Evolutionary conservation across 2,113 vertebrate species (phyloP), one percentile per base, ranked within the genome.

Genomic region (Piaya cayana): DNA sequence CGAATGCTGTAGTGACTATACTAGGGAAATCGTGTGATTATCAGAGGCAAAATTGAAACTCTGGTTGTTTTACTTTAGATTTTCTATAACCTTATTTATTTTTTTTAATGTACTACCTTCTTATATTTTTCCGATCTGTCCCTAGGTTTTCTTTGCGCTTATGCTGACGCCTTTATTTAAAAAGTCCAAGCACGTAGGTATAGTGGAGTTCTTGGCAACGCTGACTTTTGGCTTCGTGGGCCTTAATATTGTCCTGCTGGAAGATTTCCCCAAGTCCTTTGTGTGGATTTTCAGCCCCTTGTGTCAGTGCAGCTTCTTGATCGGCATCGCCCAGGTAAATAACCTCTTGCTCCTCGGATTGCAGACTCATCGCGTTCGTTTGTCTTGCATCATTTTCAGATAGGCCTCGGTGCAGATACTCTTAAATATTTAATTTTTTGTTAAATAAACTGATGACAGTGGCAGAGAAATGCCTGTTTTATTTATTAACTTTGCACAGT

Each of bases 161-260:
- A 98, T 99, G 99, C 95, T 99, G 97, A 99, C 99, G 0, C 99
- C 99, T 25, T 96, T 99, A 21, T 99, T 99, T 86, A 99, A 99
- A 97, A 99, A 99, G 96, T 99, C 99, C 4, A 99, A 99, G 94
- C 98, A 99, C 11, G 99, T 99, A 86, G 99, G 99, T 86, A 99
- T 99, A 2, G 98, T 99, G 97, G 99, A 99, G 92, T 99, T 99
- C 95, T 97, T 99, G 98, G 97, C 98, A 9, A 99, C 99, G 0
- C 96, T 99, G 96, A 97, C 98, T 22, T 99, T 99, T 55, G 99
- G 99, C 49, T 99, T 99, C 81, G 92, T 99, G 91, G 99, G 99
- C 3, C 98, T 99, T 52, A 98, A 99, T 75, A 98, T 99, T 7
- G 98, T 99, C 72, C 97, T 99, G 43, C 96, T 99, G 97, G 98